Conservation (phyloP, 2,888 invertebrate species). For the Aphelenchoides bicaudatus region DNA sequence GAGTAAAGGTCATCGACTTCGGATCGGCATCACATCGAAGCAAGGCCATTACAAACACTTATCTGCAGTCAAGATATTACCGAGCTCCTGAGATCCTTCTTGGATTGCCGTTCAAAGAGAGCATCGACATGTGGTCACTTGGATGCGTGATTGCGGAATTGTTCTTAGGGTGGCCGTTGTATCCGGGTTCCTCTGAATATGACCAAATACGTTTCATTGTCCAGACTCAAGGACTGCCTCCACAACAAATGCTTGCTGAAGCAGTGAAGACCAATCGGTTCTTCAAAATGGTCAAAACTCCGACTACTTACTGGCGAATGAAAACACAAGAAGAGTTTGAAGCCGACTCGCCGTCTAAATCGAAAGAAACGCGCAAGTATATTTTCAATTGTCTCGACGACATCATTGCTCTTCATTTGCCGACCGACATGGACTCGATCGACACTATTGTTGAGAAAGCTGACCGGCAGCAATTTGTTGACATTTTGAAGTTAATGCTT, state of each 20-base stretch:
- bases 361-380: constrained; percentile 98
- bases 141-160: constrained; percentile 98
- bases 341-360: constrained; percentile 91
- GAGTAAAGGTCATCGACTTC: constrained; percentile 99
- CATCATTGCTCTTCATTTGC: constrained; percentile 67
- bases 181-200: constrained; percentile 97
- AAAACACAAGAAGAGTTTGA: constrained; percentile 98
- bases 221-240: constrained; percentile 92
- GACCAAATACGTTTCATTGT: constrained; percentile 76
- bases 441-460: constrained; percentile 94
- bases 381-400: constrained; percentile 99
- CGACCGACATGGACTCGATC: constrained; percentile 81
- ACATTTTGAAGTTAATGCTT: constrained; percentile 93
- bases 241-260: constrained; percentile 91
- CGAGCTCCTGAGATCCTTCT: constrained; percentile 90
- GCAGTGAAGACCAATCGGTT: constrained; percentile 98
- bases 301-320: constrained; percentile 61
- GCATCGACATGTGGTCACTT: constrained; percentile 99
- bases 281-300: constrained; percentile 66
- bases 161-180: constrained; percentile 97
- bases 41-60: constrained; percentile 98
- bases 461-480: constrained; percentile 93
- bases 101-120: constrained; percentile 96
- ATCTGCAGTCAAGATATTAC: constrained; percentile 96
- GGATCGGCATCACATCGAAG: constrained; percentile 98